A percentile compares a stretch with the other conserved stretches of the same genome.
Evolutionary conservation across 2,113 vertebrate genomes (phyloP).

Genomic region (Oreamnos americanus): DNA sequence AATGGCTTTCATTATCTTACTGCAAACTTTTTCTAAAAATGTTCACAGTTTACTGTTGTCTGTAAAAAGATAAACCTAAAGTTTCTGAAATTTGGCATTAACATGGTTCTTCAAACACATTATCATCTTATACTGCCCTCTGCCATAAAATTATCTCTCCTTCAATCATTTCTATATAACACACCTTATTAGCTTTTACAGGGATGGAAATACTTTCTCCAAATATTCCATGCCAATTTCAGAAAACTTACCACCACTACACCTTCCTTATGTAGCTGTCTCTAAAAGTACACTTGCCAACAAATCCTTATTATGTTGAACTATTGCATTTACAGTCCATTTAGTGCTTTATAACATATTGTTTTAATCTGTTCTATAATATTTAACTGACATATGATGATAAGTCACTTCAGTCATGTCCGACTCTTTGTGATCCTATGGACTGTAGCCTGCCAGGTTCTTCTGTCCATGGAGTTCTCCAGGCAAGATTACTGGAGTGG

Average conservation of each 20-base stretch:
- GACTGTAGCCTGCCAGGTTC: neutral
- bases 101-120: neutral
- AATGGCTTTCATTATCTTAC: neutral
- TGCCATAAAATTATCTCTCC: neutral
- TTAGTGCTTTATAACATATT: neutral
- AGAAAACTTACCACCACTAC: neutral
- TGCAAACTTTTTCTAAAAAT: neutral
- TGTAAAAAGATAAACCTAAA: neutral
- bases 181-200: neutral
- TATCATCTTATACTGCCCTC: neutral
- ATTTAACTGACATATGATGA: neutral
- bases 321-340: neutral
- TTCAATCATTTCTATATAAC: neutral
- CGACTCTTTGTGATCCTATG: neutral
- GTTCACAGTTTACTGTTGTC: neutral
- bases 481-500: neutral
- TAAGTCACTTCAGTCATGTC: neutral
- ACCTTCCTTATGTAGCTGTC: neutral
- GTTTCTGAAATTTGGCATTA: neutral
- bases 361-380: neutral
- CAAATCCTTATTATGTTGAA: neutral
- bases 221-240: neutral
- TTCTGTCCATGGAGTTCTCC: neutral
- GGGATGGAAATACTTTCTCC: neutral
- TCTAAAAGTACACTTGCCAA: neutral